Evolutionary conservation across 2,113 vertebrate genomes (phyloP), one percentile per base, ranked within the genome.

Genomic region (Crocuta crocuta): DNA sequence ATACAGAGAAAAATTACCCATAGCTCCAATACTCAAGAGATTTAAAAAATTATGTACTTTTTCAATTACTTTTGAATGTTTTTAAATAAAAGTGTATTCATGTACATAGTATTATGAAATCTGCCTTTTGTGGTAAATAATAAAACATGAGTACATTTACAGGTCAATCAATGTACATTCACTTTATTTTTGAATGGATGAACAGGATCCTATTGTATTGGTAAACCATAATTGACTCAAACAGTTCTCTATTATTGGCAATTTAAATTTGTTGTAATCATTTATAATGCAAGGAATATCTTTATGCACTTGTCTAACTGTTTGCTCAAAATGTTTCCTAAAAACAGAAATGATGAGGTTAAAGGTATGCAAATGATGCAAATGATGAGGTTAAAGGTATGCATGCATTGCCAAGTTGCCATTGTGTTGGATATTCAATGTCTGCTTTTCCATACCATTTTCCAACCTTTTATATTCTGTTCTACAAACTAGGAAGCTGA

Each of bases 1-100:
- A 90, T 17, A 85, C 15, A 89, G 45, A 95, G 43, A 80, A 96
- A 94, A 97, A 65, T 92, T 13, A 80, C 19, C 50, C 16, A 74
- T 48, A 86, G 28, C 5, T 21, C 48, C 16, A 80, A 26, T 73
- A 96, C 5, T 95, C n/a, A 88, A 97, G 21, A 96, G 55, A 83
- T 58, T 81, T 63, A 0, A 10, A 97, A 95, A 89, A 35, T 53
- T 89, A 63, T 19, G 10, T 33, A 82, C 84, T 78, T 81, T 92
- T 39, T 89, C 11, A 91, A 84, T 89, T 65, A 48, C 78, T 92
- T 92, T 50, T 89, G 11, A 86, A 55, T 74, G 94, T 63, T 82
- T 91, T 89, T 61, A 93, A 87, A 85, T 11, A 84, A 93, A 97
- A 94, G 48, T 80, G 17, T 19, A 93, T 79, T 93, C 26, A 88